phyloP scores from a whole-genome alignment of 2,888 invertebrate species.

The Drosophila nigricruria region DNA sequence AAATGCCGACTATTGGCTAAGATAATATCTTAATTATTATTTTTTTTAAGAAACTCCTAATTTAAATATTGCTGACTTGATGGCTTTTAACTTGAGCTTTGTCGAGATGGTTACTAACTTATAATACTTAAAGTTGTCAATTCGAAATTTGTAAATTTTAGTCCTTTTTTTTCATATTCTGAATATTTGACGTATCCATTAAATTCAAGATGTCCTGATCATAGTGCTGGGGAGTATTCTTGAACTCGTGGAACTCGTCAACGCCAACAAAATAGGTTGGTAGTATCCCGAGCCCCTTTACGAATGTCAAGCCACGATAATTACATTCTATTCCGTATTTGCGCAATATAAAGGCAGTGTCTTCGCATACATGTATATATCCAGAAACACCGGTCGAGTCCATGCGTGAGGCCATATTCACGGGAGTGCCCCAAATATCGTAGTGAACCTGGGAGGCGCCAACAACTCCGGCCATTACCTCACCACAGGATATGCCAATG shows the following conservation, averaged over 20 bases:
- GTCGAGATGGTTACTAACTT: too few relatives aligned
- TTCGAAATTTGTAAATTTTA: not conserved
- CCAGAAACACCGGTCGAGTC: conserved; percentile 94
- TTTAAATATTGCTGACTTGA: too few relatives aligned
- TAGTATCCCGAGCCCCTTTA: conserved; percentile 89
- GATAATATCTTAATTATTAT: too few relatives aligned
- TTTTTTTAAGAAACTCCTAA: too few relatives aligned
- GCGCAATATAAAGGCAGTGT: conserved; percentile 89
- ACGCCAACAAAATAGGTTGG: conserved; percentile 91
- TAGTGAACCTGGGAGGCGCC: conserved; percentile 97
- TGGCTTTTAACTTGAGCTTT: too few relatives aligned
- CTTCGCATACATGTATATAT: conserved; percentile 91
- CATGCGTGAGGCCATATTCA: conserved; percentile 98
- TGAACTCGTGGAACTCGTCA: conserved; percentile 86
- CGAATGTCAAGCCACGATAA: conserved; percentile 89
- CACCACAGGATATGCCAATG: conserved; percentile 94
- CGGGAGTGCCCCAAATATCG: conserved; percentile 98
- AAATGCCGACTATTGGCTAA: too few relatives aligned
- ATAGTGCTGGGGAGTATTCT: not conserved
- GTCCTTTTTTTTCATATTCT: not conserved
- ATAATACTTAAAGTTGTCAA: not conserved
- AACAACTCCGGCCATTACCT: conserved; percentile 97
- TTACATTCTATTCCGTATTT: conserved; percentile 89
- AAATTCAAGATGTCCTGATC: not conserved
- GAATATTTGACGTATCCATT: not conserved